Base-by-base conservation (phyloP, 2,797 vertebrate species). In the Orestias chungarensis region DNA sequence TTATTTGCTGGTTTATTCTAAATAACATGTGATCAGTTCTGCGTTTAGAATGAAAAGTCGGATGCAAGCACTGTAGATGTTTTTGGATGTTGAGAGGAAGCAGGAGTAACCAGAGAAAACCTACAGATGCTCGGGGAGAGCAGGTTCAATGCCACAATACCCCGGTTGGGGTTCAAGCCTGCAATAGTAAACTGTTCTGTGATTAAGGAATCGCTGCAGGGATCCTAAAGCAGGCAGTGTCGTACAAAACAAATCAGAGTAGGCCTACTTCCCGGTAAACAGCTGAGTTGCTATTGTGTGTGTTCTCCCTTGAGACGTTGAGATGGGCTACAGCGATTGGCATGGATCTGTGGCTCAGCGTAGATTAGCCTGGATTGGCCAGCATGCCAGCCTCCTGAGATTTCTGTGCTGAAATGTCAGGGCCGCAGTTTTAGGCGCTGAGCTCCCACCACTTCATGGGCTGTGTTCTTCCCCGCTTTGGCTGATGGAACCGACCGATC, bases 291-390 rank as follows among this genome's bases (percentile, higher is more conserved):
- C 35, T 68, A 42, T 77, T 66, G 69, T 77, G 61, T 78, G 78
- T 71, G 78, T 61, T 57, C 82, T 86, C 76, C 61, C 67, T 64
- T 35, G 81, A 78, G 76, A 71, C 55, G 38, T 86, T 83, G 73
- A 76, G 81, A 78, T 66, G 80, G 59, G 75, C 74, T 71, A 68
- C 85, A 81, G 83, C 87, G 90, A 90, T 89, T 84, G 89, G 78
- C 74, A 14, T 78, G 82, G 75, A 86, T 82, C 68, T 74, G 70
- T 77, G 75, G 84, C 83, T 90, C 82, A 83, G 75, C 59, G 77
- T 86, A 87, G 86, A 90, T 92, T 90, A 88, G 80, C 85, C 74
- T 50, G 80, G 81, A 88, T 88, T 76, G 86, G 81, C 83, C 74
- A 68, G 42, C 73, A 71, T 65, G 75, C n/a, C n/a, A n/a, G n/a